Evolutionary conservation across 2,888 invertebrate genomes (phyloP), one percentile per base, ranked within the genome.

Genomic region (Erebia aethiops): DNA sequence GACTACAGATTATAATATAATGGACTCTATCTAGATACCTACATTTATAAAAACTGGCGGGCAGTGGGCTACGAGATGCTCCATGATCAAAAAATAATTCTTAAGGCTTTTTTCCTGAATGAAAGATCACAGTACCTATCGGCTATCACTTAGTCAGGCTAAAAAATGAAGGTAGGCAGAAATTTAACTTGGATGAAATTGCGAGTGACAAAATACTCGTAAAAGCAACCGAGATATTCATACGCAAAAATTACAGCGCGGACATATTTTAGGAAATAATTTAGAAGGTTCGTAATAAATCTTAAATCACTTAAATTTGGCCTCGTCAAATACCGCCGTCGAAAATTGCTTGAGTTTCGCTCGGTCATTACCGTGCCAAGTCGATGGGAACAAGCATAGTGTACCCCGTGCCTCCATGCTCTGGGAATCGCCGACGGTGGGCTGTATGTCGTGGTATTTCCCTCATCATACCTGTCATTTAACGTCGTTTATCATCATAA

Each of bases 341-440:
- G 77, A 74, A 76, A 79, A 77, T 75, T 78, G 76, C 67, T 68
- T 67, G 74, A 68, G 75, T 73, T 74, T 73, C 68, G 72, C 71
- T 71, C 78, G 75, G 77, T 81, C 81, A 84, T 86, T 84, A 84
- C 77, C 76, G 78, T 70, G 75, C 72, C 75, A 69, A 71, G 65
- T 71, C 81, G 80, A 81, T 83, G 84, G 80, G 82, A 83, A 83
- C 79, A 75, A 75, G 79, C 74, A 80, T 76, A 71, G 63, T 70
- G 64, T 56, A 57, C 57, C 54, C 54, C 65, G 56, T 35, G 61
- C 51, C 51, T 58, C 78, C 75, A 76, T 74, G 81, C 73, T 80
- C 86, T 90, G 90, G 81, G 90, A 91, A 90, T 74, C 86, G 91
- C 90, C 88, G 78, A 85, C 85, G 90, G 90, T 84, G 86, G 82